A percentile compares a stretch with the other conserved stretches of the same genome.
Conservation (phyloP, 2,888 invertebrate genomes). For the Archips xylosteana region DNA sequence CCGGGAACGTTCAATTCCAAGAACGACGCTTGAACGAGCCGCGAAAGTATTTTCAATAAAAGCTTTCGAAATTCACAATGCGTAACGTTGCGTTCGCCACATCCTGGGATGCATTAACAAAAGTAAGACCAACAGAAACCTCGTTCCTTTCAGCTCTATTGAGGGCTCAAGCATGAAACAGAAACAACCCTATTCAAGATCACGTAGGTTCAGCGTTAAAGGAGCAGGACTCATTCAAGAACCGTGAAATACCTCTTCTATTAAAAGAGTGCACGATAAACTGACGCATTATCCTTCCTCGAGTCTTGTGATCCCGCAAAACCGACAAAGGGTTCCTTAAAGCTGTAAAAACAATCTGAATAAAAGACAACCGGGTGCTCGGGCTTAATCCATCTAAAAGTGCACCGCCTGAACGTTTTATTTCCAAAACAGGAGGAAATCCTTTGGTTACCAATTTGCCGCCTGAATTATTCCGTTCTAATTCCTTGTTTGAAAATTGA, state of each 20-base stretch:
- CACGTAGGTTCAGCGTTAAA: conserved; percentile 75
- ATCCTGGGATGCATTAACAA: conserved; percentile 35
- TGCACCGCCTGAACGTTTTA: conserved; percentile 69
- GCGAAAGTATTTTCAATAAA: conserved; percentile 27
- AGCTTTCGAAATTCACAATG: conserved; percentile 22
- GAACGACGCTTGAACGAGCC: conserved; percentile 21
- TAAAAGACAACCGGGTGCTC: conserved; percentile 62
- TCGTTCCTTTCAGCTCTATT: conserved; percentile 62
- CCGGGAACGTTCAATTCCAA: conserved; percentile 13
- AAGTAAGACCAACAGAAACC: conserved; percentile 50
- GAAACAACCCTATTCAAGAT: conserved; percentile 73
- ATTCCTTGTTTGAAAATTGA: conserved; percentile 61
- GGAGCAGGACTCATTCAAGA: conserved; percentile 69
- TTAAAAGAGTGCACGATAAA: conserved; percentile 56
- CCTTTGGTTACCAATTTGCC: conserved; percentile 83
- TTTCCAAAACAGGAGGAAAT: conserved; percentile 84
- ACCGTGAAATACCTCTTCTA: conserved; percentile 67
- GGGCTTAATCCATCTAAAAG: conserved; percentile 80
- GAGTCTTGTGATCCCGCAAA: conserved; percentile 65
- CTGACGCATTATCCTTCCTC: conserved; percentile 60
- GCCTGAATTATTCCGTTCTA: conserved; percentile 73
- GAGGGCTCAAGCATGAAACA: conserved; percentile 73
- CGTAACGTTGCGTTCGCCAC: conserved; percentile 37
- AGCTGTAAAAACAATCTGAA: conserved; percentile 83
- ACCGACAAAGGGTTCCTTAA: conserved; percentile 80